These are phyloP conservation scores for Aphelinus certus DNA, from an alignment of 1,140 invertebrate species.

Conservation along the genomic window DNA sequence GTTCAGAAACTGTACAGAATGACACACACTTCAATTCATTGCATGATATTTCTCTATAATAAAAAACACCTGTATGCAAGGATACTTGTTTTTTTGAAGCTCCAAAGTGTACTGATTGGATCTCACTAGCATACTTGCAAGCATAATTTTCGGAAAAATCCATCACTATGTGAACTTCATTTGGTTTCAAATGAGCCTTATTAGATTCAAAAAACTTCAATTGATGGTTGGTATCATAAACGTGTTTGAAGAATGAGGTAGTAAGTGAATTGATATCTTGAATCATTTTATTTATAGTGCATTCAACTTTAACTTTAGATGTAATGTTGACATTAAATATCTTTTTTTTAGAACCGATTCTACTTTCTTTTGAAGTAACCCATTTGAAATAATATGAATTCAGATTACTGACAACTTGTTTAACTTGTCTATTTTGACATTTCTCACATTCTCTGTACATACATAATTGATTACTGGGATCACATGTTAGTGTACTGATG, in stretches of 20 bases:
- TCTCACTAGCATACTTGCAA: slow-evolving; percentile 53
- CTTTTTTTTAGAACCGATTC: too few species aligned
- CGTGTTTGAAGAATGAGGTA: slow-evolving; percentile 43
- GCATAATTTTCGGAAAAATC: slow-evolving; percentile 57
- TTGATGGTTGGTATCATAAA: slow-evolving; percentile 48
- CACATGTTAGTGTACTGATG: slow-evolving; percentile 35
- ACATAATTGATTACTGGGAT: slow-evolving; percentile 35
- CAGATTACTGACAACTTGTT: too few species aligned
- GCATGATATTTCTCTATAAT: slow-evolving; percentile 36
- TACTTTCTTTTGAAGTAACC: too few species aligned
- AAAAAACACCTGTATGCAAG: slow-evolving; percentile 55
- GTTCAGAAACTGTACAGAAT: slow-evolving; percentile 56
- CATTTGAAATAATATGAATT: too few species aligned
- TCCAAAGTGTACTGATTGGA: slow-evolving; percentile 55
- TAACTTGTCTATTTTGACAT: slow-evolving; percentile 39
- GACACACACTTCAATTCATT: slow-evolving; percentile 44
- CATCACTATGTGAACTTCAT: slow-evolving; percentile 51
- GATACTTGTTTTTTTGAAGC: slow-evolving; percentile 49
- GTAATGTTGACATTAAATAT: slow-evolving; percentile 31
- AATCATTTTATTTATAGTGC: slow-evolving; percentile 23
- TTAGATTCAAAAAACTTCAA: slow-evolving; percentile 46
- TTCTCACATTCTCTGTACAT: slow-evolving; percentile 35
- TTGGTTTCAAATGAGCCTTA: slow-evolving; percentile 48
- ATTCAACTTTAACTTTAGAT: slow-evolving; percentile 30
- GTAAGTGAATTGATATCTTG: slow-evolving; percentile 29